Evolutionary conservation across 2,113 vertebrate genomes (phyloP).

Genomic region (Rhinopomastus cyanomelas): DNA sequence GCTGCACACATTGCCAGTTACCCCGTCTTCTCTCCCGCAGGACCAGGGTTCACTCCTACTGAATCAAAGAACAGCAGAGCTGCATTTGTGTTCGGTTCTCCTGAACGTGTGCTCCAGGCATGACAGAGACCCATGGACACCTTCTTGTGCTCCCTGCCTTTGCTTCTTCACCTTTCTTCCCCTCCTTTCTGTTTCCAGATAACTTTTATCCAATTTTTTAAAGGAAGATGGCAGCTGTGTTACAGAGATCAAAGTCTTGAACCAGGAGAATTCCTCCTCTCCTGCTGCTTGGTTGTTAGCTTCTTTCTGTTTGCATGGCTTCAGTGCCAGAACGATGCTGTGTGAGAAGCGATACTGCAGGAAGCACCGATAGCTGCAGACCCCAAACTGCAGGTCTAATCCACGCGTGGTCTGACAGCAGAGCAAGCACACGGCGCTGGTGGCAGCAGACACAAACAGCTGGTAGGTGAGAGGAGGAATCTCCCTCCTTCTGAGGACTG

Average conservation of each 20-base stretch:
- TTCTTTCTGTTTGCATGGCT: neutral
- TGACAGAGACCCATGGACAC: rapidly evolving
- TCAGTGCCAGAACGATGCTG: neutral
- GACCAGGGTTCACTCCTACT: neutral
- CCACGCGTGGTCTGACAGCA: neutral
- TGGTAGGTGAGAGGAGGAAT: neutral
- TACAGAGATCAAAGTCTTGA: neutral
- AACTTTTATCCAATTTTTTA: neutral
- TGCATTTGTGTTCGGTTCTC: neutral
- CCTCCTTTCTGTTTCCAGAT: neutral
- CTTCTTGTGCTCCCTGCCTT: neutral
- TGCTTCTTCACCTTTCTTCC: neutral
- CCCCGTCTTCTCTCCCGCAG: neutral
- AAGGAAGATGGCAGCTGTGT: neutral
- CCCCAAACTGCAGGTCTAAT: neutral
- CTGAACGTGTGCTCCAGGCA: rapidly evolving
- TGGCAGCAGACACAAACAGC: neutral
- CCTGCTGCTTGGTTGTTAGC: neutral
- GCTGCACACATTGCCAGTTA: neutral
- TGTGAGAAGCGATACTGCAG: neutral
- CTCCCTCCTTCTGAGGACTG: neutral
- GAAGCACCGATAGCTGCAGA: neutral
- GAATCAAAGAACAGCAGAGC: neutral
- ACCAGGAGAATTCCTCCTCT: neutral
- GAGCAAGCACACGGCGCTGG: rapidly evolving